Conservation (phyloP, 2,113 vertebrate species). For the Ailuropoda melanoleuca region DNA sequence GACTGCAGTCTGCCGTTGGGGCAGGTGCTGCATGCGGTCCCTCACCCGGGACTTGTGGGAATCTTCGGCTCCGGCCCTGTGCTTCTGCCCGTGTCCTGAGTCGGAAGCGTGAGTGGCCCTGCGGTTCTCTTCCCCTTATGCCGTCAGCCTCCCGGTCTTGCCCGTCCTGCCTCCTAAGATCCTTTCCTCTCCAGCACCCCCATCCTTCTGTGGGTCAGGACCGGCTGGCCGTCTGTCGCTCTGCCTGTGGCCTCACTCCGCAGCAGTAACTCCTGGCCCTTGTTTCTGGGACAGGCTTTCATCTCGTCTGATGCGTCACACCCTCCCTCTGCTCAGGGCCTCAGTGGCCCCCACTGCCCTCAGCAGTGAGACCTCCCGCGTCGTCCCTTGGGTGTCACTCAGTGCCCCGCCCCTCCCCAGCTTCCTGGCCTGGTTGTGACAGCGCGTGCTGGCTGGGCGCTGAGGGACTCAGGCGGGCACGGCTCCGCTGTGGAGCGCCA, state of each 20-base stretch:
- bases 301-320: no score
- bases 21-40: accelerated
- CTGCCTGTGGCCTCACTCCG: background rate
- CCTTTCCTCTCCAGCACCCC: background rate
- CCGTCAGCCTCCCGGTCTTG: background rate
- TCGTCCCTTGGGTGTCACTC: background rate
- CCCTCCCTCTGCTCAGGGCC: background rate
- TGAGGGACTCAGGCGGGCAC: background rate
- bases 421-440: background rate
- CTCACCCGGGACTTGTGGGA: background rate
- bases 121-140: background rate
- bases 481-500: background rate
- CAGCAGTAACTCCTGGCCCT: background rate
- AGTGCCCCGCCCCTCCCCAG: background rate
- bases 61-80: background rate
- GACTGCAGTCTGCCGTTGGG: accelerated
- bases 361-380: background rate
- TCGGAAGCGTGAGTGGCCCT: background rate
- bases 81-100: background rate
- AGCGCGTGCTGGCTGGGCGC: accelerated
- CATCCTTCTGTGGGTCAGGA: background rate
- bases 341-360: background rate
- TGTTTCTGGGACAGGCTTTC: background rate
- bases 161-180: background rate
- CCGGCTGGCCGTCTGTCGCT: background rate